Percentiles rank a stretch among this genome's conserved stretches.
phyloP scores from a whole-genome alignment of 2,113 vertebrate genomes.

The Colistium nudipinnis region DNA sequence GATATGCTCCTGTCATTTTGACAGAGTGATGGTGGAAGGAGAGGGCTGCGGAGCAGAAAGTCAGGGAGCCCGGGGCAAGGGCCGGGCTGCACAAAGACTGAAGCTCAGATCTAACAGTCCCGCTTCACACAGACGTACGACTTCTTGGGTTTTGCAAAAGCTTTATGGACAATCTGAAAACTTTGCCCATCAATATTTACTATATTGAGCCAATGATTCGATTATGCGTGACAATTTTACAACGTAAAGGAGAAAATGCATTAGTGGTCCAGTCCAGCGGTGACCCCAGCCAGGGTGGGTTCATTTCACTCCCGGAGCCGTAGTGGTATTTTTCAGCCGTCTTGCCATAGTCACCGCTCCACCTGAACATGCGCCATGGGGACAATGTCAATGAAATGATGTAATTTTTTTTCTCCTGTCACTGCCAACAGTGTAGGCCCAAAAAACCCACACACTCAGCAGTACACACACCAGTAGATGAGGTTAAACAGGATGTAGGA shows the following conservation, averaged over 20 bases:
- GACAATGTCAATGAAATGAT: neutral
- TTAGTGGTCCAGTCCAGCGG: neutral
- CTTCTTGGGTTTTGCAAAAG: neutral
- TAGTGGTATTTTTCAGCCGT: neutral
- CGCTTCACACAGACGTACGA: neutral
- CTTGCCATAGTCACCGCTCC: neutral
- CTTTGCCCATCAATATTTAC: neutral
- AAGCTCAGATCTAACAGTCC: neutral
- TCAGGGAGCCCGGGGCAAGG: neutral
- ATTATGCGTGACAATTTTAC: neutral
- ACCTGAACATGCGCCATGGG: neutral
- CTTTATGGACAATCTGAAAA: neutral
- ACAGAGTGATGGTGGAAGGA: slow-evolving; percentile 15
- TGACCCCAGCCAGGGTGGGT: neutral
- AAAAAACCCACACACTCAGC: slow-evolving; percentile 74
- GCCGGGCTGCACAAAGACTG: slow-evolving; percentile 31
- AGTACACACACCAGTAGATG: slow-evolving; percentile 96
- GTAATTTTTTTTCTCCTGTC: neutral
- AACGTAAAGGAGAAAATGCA: neutral
- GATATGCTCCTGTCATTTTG: slow-evolving; percentile 20
- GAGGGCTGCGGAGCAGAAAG: slow-evolving; percentile 5
- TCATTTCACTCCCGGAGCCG: slow-evolving; percentile 2
- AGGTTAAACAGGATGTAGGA: slow-evolving; percentile 95
- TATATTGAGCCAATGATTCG: neutral
- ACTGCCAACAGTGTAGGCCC: slow-evolving; percentile 2